Evolutionary conservation across 2,888 invertebrate species (phyloP).

Genomic region (Choreutis nemorana): DNA sequence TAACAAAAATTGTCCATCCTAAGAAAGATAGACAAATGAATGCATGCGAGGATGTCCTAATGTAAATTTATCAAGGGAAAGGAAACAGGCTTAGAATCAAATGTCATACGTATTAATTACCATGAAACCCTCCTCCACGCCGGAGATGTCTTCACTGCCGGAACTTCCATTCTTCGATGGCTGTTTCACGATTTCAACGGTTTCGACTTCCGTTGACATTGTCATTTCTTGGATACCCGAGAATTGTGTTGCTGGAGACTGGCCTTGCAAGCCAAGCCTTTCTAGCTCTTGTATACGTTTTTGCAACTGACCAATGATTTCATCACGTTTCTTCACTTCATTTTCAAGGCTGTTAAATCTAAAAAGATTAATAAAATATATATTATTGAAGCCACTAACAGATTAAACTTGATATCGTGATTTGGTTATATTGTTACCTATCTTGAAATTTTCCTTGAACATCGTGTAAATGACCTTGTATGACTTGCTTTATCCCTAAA

Average conservation of each 20-base stretch:
- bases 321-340: slow-evolving; percentile 82
- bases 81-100: too few species aligned
- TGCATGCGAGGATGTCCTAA: too few species aligned
- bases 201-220: slow-evolving; percentile 11
- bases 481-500: slow-evolving; percentile 81
- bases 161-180: slow-evolving; percentile 43
- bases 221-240: slow-evolving; percentile 13
- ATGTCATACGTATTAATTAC: slow-evolving; percentile 28
- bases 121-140: slow-evolving; percentile 57
- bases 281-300: slow-evolving; percentile 75
- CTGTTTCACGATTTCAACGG: slow-evolving; percentile 12
- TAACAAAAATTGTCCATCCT: too few species aligned
- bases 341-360: slow-evolving; percentile 79
- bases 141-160: slow-evolving; percentile 53
- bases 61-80: too few species aligned
- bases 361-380: slow-evolving; percentile 10
- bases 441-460: slow-evolving; percentile 76
- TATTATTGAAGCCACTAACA: too few species aligned
- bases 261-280: slow-evolving; percentile 30
- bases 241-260: slow-evolving; percentile 15
- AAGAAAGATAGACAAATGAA: too few species aligned
- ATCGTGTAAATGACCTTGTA: slow-evolving; percentile 76
- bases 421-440: slow-evolving; percentile 28
- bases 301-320: slow-evolving; percentile 81
- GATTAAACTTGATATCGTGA: too few species aligned